Conservation (phyloP, 30 jellyfish, hydroid and myxozoan genomes). For the Chrysaora quinquecirrha region DNA sequence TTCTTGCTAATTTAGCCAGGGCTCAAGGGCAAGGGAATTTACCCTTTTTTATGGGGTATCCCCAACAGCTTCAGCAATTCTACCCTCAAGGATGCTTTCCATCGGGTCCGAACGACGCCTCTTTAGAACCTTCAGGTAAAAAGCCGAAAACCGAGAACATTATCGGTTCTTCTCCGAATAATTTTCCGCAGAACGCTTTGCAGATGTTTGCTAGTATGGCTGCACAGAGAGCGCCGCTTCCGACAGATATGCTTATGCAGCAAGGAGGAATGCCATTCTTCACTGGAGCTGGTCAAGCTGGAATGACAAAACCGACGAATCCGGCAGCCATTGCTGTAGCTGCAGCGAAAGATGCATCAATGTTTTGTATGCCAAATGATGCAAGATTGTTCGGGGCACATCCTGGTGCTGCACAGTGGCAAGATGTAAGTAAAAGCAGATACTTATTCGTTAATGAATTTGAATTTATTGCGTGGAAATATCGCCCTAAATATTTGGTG, state of each 20-base stretch:
- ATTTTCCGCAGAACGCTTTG: constrained; percentile 65
- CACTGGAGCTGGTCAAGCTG: constrained; percentile 36
- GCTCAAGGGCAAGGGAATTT: constrained; percentile 59
- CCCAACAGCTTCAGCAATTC: constrained; percentile 67
- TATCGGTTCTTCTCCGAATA: constrained; percentile 47
- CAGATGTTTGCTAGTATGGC: constrained; percentile 80
- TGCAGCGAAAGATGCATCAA: constrained; percentile 89
- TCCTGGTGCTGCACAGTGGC: constrained; percentile 97
- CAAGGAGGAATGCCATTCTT: constrained; percentile 63
- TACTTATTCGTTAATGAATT: neutral
- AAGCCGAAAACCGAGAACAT: constrained; percentile 46
- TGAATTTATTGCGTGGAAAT: too few relatives aligned
- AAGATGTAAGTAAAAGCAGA: constrained; percentile 61
- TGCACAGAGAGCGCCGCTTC: constrained; percentile 67
- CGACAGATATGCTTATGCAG: constrained; percentile 63
- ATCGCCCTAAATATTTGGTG: too few relatives aligned
- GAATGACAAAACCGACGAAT: constrained; percentile 76
- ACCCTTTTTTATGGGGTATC: constrained; percentile 75
- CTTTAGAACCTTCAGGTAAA: constrained; percentile 47
- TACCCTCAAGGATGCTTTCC: constrained; percentile 54
- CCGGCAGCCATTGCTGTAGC: constrained; percentile 99
- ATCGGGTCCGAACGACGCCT: constrained; percentile 21
- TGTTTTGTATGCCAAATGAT: constrained; percentile 70
- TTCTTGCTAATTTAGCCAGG: constrained; percentile 49
- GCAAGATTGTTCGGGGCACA: constrained; percentile 88